These are phyloP conservation scores for Copsychus sechellarum DNA, from an alignment of 2,113 vertebrate genomes.

Conservation along the genomic window DNA sequence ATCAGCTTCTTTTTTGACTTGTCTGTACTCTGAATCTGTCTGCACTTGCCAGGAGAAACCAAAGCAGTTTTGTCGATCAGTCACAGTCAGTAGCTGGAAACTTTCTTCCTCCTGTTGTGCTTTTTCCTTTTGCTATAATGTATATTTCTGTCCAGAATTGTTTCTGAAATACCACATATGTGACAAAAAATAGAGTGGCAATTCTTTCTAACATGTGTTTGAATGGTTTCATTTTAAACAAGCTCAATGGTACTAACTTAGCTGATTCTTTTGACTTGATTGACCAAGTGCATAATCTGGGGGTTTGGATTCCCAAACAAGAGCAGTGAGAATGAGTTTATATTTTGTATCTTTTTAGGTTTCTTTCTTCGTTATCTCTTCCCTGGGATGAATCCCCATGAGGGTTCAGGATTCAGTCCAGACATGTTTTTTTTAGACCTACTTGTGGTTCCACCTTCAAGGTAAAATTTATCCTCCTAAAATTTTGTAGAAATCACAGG, in stretches of 20 bases:
- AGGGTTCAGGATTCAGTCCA: conserved; percentile 69
- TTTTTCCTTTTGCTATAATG: neutral
- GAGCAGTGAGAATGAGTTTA: neutral
- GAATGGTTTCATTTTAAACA: neutral
- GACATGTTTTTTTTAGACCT: conserved; percentile 92
- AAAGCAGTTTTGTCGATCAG: neutral
- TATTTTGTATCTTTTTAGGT: conserved; percentile 71
- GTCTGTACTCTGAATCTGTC: neutral
- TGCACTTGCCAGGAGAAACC: neutral
- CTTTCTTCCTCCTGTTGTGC: neutral
- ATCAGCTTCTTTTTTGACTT: neutral
- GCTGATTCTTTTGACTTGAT: neutral
- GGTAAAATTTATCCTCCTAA: conserved; percentile 66
- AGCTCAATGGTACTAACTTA: neutral
- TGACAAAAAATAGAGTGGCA: neutral
- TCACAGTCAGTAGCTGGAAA: neutral
- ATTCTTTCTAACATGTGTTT: neutral
- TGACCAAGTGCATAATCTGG: neutral
- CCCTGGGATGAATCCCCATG: conserved; percentile 75
- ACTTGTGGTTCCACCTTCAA: conserved; percentile 90
- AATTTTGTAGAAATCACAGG: neutral
- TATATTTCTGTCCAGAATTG: neutral
- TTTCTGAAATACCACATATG: neutral
- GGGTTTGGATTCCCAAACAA: neutral
- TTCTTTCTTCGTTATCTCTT: conserved; percentile 90